Percentiles rank a stretch among this genome's conserved stretches.
These are phyloP conservation scores for Peromyscus nudipes DNA, from an alignment of 2,797 vertebrate genomes.

Conservation along the genomic window DNA sequence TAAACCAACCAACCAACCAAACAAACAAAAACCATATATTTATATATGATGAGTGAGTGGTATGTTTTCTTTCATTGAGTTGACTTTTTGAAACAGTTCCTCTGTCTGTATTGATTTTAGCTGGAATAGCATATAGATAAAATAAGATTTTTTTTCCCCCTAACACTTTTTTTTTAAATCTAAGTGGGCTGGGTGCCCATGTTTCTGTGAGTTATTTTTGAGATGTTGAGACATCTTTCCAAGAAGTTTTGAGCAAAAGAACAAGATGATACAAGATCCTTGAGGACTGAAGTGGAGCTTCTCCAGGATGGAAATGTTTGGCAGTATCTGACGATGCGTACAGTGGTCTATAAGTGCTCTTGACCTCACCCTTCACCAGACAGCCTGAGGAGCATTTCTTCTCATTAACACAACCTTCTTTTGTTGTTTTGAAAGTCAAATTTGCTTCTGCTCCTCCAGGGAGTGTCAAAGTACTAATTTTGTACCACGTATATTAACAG, in stretches of 20 bases:
- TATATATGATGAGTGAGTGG: background rate
- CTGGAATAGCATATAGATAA: background rate
- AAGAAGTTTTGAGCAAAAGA: conserved; percentile 41
- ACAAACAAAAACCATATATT: too few species aligned
- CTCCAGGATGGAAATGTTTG: background rate
- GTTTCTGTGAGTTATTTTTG: conserved; percentile 61
- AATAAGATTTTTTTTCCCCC: conserved; percentile 7
- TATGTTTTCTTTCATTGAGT: background rate
- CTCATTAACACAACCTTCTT: background rate
- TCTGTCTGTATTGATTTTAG: conserved; percentile 43
- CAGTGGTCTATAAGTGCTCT: background rate
- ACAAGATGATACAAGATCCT: background rate
- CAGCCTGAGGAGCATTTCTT: background rate
- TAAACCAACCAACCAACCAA: too few species aligned
- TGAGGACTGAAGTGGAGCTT: conserved; percentile 6
- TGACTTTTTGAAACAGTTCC: conserved; percentile 3
- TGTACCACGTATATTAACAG: background rate
- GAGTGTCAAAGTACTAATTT: background rate
- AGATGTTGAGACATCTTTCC: conserved; percentile 45
- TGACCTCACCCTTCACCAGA: background rate
- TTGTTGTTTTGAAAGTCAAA: background rate
- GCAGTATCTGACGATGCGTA: background rate
- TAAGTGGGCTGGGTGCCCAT: background rate
- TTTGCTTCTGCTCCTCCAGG: background rate
- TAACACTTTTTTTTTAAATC: conserved; percentile 20